A percentile compares a stretch with the other conserved stretches of the same genome.
Evolutionary conservation across 2,113 vertebrate genomes (phyloP).

Genomic region (Dromaius novaehollandiae): DNA sequence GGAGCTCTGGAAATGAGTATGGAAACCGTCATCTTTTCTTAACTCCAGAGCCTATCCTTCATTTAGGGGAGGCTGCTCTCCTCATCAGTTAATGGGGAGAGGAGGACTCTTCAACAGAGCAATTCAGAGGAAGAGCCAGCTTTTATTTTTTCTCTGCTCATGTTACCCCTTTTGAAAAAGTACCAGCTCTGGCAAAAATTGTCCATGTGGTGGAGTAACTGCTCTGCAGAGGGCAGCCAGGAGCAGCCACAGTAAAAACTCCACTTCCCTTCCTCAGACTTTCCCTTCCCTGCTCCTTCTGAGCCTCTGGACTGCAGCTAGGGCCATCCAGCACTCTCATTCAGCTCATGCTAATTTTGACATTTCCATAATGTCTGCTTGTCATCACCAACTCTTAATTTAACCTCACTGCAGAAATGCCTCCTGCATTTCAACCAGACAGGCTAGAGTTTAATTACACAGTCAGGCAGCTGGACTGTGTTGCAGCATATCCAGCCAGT

Average conservation of each 20-base stretch:
- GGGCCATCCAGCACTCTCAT: neutral
- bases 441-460: constrained; percentile 61
- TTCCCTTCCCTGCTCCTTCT: neutral
- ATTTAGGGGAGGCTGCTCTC: rapidly evolving
- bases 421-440: constrained; percentile 71
- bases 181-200: neutral
- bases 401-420: constrained; percentile 54
- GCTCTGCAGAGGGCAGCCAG: neutral
- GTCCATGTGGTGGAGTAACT: neutral
- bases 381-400: constrained; percentile 66
- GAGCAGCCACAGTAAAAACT: neutral
- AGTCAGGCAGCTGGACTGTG: constrained; percentile 56
- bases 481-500: constrained; percentile 46
- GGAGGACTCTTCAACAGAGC: neutral
- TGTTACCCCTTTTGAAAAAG: neutral
- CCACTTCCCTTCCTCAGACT: neutral
- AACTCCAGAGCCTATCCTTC: neutral
- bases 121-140: neutral
- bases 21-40: neutral
- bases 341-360: constrained; percentile 73
- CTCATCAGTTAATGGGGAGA: neutral
- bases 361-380: constrained; percentile 69
- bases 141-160: neutral
- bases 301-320: neutral
- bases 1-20: neutral